A percentile compares a stretch with the other conserved stretches of the same genome.
Evolutionary conservation across 2,888 invertebrate genomes (phyloP).

Genomic region (Chrysomela aeneicollis): DNA sequence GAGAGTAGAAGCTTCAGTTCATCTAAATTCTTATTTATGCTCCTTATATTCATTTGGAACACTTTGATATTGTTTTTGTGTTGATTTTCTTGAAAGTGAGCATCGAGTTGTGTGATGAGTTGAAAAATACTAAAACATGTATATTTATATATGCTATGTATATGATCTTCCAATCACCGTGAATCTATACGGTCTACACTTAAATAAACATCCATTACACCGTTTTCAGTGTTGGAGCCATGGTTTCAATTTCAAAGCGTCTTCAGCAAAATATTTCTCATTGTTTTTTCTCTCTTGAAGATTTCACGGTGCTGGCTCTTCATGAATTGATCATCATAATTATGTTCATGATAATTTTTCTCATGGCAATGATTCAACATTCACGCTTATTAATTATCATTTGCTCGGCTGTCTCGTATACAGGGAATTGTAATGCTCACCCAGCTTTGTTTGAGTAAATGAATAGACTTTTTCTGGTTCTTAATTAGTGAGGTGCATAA

Average conservation of each 20-base stretch:
- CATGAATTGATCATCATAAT: neutral
- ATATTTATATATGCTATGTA: no score
- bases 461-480: neutral
- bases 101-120: constrained; percentile 1
- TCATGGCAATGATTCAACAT: constrained; percentile 1
- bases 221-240: no score
- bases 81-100: constrained; percentile 1
- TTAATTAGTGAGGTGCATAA: neutral
- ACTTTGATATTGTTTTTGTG: neutral
- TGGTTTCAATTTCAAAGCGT: no score
- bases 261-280: no score
- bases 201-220: no score
- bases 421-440: neutral
- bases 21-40: constrained; percentile 7
- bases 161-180: no score
- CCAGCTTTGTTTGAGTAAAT: constrained; percentile 1
- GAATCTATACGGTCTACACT: no score
- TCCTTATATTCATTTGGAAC: neutral
- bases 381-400: neutral
- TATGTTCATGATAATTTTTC: neutral
- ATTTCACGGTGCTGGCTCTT: no score
- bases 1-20: constrained; percentile 1
- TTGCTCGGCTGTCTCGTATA: neutral
- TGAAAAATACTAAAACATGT: no score
- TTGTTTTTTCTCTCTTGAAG: no score